A percentile compares a stretch with the other conserved stretches of the same genome.
These are phyloP conservation scores for Echinops telfairi DNA, from an alignment of 2,113 vertebrate species.

Conservation along the genomic window DNA sequence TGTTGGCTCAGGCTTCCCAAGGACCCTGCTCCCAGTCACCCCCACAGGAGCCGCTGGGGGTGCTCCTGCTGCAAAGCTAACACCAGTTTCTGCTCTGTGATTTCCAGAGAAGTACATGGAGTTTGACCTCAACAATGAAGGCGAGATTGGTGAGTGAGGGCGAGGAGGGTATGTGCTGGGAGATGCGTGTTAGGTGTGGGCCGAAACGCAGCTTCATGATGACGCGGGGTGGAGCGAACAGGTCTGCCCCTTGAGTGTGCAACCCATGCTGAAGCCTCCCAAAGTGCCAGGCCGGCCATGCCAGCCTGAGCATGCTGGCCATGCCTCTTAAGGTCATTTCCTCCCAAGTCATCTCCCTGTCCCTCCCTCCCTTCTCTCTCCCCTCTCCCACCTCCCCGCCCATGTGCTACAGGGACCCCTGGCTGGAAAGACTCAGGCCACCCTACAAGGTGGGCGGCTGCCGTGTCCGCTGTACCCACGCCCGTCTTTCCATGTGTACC, in stretches of 20 bases:
- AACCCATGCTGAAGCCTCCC: neutral
- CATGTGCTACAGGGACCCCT: rapidly evolving
- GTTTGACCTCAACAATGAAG: conserved; percentile 98
- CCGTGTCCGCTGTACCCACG: neutral
- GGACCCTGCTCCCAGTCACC: neutral
- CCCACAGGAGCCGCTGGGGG: neutral
- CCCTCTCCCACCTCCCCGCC: neutral
- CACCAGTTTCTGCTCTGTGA: conserved; percentile 70
- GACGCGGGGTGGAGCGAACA: neutral
- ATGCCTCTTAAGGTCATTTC: neutral
- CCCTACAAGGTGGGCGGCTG: neutral
- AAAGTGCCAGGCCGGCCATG: rapidly evolving
- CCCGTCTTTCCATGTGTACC: neutral
- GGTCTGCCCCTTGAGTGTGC: neutral
- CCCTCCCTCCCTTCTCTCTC: neutral
- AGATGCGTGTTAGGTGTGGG: neutral
- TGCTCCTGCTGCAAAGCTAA: conserved; percentile 37
- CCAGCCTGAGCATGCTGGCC: neutral
- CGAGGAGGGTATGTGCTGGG: neutral
- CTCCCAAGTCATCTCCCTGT: rapidly evolving
- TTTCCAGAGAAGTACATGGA: conserved; percentile 98
- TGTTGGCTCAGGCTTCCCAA: neutral
- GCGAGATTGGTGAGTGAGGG: conserved; percentile 96
- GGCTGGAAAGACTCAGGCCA: neutral
- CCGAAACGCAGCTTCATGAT: neutral